Percentiles rank a stretch among this genome's conserved stretches.
phyloP scores from a whole-genome alignment of 2,797 vertebrate species.

The Hyperoplus immaculatus region DNA sequence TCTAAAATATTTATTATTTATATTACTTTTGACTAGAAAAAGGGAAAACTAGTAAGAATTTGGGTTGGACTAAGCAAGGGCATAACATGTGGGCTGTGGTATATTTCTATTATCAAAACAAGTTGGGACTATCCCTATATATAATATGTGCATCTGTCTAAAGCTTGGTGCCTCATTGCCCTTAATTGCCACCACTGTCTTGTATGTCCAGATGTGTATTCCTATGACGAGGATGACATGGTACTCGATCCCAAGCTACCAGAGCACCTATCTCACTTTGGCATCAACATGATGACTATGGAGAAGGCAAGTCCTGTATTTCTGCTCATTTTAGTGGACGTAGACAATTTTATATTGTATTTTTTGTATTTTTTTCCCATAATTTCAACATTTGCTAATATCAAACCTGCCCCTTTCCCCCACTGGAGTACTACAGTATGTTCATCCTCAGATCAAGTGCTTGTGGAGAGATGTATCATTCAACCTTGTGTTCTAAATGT shows the following conservation, averaged over 20 bases:
- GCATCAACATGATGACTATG: constrained; percentile 99
- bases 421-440: background rate
- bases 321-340: constrained; percentile 6
- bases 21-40: background rate
- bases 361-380: background rate
- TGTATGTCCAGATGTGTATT: constrained; percentile 91
- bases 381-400: background rate
- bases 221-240: constrained; percentile 99
- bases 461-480: constrained; percentile 27
- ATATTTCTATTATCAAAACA: background rate
- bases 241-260: constrained; percentile 96
- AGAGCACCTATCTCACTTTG: constrained; percentile 96
- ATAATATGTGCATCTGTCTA: background rate
- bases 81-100: background rate
- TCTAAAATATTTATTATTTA: background rate
- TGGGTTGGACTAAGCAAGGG: background rate
- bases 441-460: constrained; percentile 6
- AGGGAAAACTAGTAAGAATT: background rate
- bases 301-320: constrained; percentile 89
- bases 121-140: background rate
- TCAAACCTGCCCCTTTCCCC: background rate
- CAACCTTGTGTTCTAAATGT: constrained; percentile 14
- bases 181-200: background rate
- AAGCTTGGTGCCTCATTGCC: background rate
- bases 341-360: background rate